phyloP scores from a whole-genome alignment of 37 sponge, comb jelly and placozoan species.

The Chondrosia reniformis region DNA sequence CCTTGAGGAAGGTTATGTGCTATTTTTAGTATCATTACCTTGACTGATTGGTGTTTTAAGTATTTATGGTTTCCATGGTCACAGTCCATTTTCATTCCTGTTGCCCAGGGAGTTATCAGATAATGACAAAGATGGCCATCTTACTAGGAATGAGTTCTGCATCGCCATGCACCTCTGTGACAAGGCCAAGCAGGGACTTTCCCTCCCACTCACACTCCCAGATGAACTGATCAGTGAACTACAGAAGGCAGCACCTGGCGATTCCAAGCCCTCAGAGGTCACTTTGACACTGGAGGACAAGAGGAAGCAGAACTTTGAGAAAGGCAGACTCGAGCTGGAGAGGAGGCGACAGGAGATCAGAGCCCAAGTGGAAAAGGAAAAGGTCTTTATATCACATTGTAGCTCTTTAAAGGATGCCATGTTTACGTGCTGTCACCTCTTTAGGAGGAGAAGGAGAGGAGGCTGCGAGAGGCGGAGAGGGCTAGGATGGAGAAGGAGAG shows the following conservation, averaged over 20 bases:
- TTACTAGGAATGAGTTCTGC: conserved; percentile 56
- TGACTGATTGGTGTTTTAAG: too few relatives aligned
- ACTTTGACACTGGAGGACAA: conserved; percentile 67
- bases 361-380: conserved; percentile 60
- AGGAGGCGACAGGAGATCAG: conserved; percentile 46
- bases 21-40: too few relatives aligned
- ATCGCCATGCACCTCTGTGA: conserved; percentile 72
- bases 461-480: not conserved
- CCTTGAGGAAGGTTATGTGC: not conserved
- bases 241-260: not conserved
- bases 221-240: conserved; percentile 26
- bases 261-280: not conserved
- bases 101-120: conserved; percentile 66
- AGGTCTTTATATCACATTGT: conserved; percentile 14
- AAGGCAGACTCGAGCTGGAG: conserved; percentile 68
- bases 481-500: conserved; percentile 6
- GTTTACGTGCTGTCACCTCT: not conserved
- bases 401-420: not conserved
- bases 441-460: conserved; percentile 23
- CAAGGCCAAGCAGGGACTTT: conserved; percentile 43
- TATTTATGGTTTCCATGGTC: too few relatives aligned
- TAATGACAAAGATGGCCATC: conserved; percentile 71
- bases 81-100: not conserved
- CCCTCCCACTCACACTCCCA: conserved; percentile 54
- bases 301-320: conserved; percentile 71